A percentile compares a stretch with the other conserved stretches of the same genome.
phyloP scores from a whole-genome alignment of 2,113 vertebrate species.

The Rutilus rutilus region DNA sequence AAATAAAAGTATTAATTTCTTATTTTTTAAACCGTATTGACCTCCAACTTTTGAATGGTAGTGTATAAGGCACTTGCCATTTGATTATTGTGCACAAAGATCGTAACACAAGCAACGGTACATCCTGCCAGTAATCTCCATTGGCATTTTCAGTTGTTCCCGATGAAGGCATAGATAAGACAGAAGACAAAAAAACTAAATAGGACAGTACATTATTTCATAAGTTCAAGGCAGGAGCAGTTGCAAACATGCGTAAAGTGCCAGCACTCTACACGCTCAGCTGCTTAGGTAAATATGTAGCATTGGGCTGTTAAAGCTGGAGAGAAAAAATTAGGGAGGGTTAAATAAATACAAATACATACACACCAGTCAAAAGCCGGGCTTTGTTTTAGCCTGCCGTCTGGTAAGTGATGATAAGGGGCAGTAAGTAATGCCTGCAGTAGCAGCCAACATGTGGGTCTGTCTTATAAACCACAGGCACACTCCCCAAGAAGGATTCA shows the following conservation, averaged over 20 bases:
- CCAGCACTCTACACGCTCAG: conserved; percentile 46
- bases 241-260: conserved; percentile 42
- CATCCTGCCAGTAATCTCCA: conserved; percentile 27
- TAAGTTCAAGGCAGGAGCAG: conserved; percentile 29
- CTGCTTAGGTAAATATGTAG: conserved; percentile 46
- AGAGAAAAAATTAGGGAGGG: conserved; percentile 49
- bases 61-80: too few relatives aligned
- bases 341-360: conserved; percentile 50
- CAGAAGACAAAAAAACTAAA: background rate
- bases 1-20: background rate
- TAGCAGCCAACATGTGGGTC: conserved; percentile 42
- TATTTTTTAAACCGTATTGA: background rate
- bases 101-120: too few relatives aligned
- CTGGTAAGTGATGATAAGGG: conserved; percentile 53
- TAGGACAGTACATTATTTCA: conserved; percentile 46
- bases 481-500: conserved; percentile 7
- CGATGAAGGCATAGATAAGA: conserved; percentile 19
- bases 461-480: conserved; percentile 22
- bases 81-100: too few relatives aligned
- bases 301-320: conserved; percentile 20
- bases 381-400: conserved; percentile 48
- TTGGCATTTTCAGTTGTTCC: conserved; percentile 13
- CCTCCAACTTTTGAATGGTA: background rate
- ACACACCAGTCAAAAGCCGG: conserved; percentile 17
- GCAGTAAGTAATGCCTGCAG: conserved; percentile 31